These are phyloP conservation scores for Urechis unicinctus DNA, from an alignment of 2,888 invertebrate species.

Conservation along the genomic window DNA sequence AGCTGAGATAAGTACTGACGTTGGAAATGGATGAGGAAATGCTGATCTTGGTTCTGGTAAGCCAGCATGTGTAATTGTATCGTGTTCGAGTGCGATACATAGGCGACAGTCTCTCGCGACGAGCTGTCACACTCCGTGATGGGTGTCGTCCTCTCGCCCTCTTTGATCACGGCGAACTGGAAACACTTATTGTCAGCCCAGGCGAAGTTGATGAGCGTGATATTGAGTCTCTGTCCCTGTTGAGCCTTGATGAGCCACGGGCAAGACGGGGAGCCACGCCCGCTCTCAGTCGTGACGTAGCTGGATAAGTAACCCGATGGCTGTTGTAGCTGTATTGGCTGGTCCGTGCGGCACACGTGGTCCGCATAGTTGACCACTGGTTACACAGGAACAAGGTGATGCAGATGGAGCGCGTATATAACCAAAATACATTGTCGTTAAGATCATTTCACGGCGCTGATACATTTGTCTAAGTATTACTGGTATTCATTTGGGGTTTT, in stretches of 20 bases:
- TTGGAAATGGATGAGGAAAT: neutral
- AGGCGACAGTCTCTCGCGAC: neutral
- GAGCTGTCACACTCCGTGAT: neutral
- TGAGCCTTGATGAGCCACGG: neutral
- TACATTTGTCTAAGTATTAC: neutral
- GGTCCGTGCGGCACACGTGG: neutral
- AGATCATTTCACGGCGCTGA: neutral
- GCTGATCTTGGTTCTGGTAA: neutral
- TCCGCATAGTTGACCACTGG: too few relatives aligned
- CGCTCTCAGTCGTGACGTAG: neutral
- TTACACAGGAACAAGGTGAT: neutral
- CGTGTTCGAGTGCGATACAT: neutral
- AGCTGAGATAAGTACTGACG: neutral
- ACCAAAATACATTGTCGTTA: neutral
- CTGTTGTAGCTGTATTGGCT: neutral
- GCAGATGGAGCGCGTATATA: neutral
- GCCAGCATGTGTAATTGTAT: neutral
- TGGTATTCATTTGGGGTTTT: too few relatives aligned
- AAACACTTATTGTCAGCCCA: neutral
- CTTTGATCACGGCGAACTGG: neutral
- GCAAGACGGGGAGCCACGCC: neutral
- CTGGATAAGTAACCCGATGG: neutral
- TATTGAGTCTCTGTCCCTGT: neutral
- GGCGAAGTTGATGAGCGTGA: neutral
- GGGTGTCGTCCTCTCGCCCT: neutral